Base-by-base conservation (phyloP, 2,888 invertebrate genomes). In the Acronicta alni region DNA sequence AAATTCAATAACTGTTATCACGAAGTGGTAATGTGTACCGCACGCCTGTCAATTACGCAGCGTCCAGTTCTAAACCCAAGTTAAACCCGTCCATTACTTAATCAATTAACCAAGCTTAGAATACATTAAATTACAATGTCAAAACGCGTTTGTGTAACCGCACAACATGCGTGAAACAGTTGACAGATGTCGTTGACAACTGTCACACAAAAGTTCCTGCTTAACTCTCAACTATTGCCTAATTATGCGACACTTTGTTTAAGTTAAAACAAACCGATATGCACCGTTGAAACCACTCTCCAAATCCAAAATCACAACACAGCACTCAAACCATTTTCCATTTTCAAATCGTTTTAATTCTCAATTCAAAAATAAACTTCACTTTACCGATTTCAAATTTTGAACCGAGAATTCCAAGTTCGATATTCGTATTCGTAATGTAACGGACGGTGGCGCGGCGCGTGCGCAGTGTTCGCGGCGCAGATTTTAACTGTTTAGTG, bases 401-500 rank as follows among this genome's bases (percentile, higher is more conserved):
- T 23, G 30, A 63, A 77, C 71, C 74, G 77, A 65, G 57, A 77
- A 79, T 74, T 79, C 67, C 56, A 66, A 81, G 77, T 79, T 80
- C 72, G 75, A 74, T 55, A 67, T 79, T 79, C 78, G 77, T 63
- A 71, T 61, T 71, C 74, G 69, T 53, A 55, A 55, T 59, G 71
- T 68, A 69, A 62, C 64, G 59, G 62, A 42, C 55, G 49, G 32
- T 20, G 53, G 30, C 77, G 83, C 80, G 84, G 86, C 92, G 93
- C 93, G 93, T 93, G 93, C 93, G 93, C 91, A 82, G 73, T 59
- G 85, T 76, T 74, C 88, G 92, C 91, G 86, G 81, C 85, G 88
- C 87, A 85, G 86, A 83, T 87, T 91, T 89, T 84, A 89, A 93
- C 93, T 93, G 93, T 86, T 89, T 85, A 81, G 77, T 53, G 70